phyloP scores from a whole-genome alignment of 2,888 invertebrate genomes.

The Spialia ferax region DNA sequence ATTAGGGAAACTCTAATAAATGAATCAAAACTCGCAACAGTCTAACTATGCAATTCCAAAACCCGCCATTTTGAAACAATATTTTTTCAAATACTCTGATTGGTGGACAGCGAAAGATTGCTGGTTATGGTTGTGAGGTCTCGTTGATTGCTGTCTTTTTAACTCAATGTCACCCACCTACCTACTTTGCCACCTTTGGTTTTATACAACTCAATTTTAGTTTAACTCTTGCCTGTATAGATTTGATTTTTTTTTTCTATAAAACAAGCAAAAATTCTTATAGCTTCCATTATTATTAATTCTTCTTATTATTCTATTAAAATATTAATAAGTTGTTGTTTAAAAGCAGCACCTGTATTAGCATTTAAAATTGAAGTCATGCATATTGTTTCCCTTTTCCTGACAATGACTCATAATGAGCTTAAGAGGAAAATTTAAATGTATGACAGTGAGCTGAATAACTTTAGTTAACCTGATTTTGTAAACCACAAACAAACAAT shows the following conservation, averaged over 20 bases:
- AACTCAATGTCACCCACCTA: too few species aligned
- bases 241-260: too few species aligned
- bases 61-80: neutral
- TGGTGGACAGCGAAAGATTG: neutral
- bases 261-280: too few species aligned
- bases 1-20: neutral
- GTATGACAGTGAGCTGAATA: constrained; percentile 12
- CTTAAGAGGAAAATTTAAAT: constrained; percentile 7
- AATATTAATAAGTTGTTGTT: too few species aligned
- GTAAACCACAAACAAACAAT: constrained; percentile 17
- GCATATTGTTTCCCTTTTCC: neutral
- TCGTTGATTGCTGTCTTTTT: neutral
- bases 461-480: constrained; percentile 23
- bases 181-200: too few species aligned
- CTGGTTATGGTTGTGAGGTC: neutral
- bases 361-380: neutral
- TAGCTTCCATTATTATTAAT: too few species aligned
- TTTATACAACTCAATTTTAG: too few species aligned
- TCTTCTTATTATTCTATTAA: too few species aligned
- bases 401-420: neutral
- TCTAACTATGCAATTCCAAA: neutral
- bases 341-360: too few species aligned
- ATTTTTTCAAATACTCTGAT: neutral
- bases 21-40: neutral
- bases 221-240: too few species aligned